These are phyloP conservation scores for Drosophila suzukii DNA, from an alignment of 1,140 invertebrate species.

Conservation along the genomic window DNA sequence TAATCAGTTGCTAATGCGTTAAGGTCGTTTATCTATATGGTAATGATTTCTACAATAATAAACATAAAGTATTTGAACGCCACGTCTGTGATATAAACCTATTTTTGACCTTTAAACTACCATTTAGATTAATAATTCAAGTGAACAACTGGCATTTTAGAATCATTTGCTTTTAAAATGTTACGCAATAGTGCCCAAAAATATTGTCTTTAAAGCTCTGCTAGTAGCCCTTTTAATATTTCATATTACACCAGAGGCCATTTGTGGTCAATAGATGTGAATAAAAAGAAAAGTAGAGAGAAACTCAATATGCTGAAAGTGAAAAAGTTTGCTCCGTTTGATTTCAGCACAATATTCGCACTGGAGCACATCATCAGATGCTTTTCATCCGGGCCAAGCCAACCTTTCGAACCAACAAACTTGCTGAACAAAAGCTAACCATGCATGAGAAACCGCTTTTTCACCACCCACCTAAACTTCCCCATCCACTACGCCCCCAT, in stretches of 20 bases:
- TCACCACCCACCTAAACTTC: conserved; percentile 7
- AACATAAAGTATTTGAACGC: no score
- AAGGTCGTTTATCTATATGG: no score
- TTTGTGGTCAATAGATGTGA: conserved; percentile 7
- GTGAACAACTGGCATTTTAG: neutral
- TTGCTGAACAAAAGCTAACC: conserved; percentile 21
- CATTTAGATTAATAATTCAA: neutral
- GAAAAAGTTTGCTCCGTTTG: conserved; percentile 27
- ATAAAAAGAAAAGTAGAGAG: conserved; percentile 1
- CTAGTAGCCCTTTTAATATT: conserved; percentile 3
- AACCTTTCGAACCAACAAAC: conserved; percentile 14
- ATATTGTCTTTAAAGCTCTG: neutral
- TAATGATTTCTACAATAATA: no score
- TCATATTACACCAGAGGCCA: conserved; percentile 8
- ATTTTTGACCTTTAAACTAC: no score
- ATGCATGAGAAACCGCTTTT: conserved; percentile 13
- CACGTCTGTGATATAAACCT: no score
- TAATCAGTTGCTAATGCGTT: neutral
- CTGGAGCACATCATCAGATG: conserved; percentile 6
- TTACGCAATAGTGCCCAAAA: no score
- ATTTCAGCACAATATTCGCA: conserved; percentile 29
- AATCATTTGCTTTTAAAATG: neutral
- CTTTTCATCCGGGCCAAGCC: conserved; percentile 1
- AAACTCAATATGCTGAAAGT: conserved; percentile 4
- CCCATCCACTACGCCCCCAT: neutral